Evolutionary conservation across 2,113 vertebrate species (phyloP).

Genomic region (Tympanuchus pallidicinctus): DNA sequence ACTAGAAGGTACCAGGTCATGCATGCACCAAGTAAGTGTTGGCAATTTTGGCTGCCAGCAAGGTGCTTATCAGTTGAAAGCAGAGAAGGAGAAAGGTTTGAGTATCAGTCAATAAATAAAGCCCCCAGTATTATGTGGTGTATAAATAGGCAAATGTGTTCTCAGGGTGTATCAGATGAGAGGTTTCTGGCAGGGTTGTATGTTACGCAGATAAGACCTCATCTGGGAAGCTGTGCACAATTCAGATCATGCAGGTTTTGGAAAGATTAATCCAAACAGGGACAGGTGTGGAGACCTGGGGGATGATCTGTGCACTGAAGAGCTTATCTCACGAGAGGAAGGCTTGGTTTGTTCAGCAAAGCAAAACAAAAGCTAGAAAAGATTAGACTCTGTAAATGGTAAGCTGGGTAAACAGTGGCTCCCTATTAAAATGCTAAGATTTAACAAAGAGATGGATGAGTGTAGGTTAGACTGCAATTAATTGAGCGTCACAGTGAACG

Average conservation of each 20-base stretch:
- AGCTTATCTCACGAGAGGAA: background rate
- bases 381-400: background rate
- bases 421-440: background rate
- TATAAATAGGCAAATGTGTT: slow-evolving; percentile 24
- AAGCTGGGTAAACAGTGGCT: background rate
- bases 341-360: background rate
- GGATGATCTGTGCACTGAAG: background rate
- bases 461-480: background rate
- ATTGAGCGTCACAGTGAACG: background rate
- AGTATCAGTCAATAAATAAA: slow-evolving; percentile 15
- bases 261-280: slow-evolving; percentile 35
- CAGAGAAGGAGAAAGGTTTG: slow-evolving; percentile 27
- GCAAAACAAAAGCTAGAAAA: background rate
- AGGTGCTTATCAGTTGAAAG: slow-evolving; percentile 19
- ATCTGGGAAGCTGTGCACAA: background rate
- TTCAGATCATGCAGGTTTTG: background rate
- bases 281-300: slow-evolving; percentile 40
- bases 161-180: background rate
- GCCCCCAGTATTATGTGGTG: background rate
- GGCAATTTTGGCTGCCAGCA: background rate
- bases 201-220: background rate
- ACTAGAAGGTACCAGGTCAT: slow-evolving; percentile 14
- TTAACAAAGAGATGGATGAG: background rate
- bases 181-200: slow-evolving; percentile 30
- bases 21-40: background rate